Base-by-base conservation (phyloP, 2,113 vertebrate genomes). In the Ictalurus punctatus region DNA sequence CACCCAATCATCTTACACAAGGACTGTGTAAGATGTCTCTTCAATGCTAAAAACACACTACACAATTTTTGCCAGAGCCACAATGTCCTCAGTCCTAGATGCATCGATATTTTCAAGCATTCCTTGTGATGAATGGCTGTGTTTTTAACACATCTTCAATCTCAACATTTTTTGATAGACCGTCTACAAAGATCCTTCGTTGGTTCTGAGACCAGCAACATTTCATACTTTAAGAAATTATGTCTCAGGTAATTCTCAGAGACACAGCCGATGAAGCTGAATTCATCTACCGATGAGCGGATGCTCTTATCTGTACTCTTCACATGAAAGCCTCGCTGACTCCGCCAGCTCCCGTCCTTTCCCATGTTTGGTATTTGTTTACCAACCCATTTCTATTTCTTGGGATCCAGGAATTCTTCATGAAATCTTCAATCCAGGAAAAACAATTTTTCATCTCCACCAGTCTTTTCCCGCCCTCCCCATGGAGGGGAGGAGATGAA, bases 291-390 rank as follows among this genome's bases (percentile, higher is more conserved):
- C 91, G 91, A 94, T 93, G 93, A 94, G 93, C 91, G 83, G 90
- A 25, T 2, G 83, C 83, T 90, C 90, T 89, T 93, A 93, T 95
- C 21, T 90, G 89, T 91, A 91, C 90, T 92, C 93, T 90, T 74
- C 86, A 94, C 93, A 95, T 95, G 93, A 95, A 96, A 96, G 95
- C 81, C 81, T 83, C 87, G 79, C 90, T 91, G 19, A 25, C 17
- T 76, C 71, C 80, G 89, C 88, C 52, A 44, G 48, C 91, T 83
- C 91, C 90, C 81, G 87, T 78, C 91, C 91, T 90, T 90, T 92
- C 90, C 90, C 90, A 90, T 93, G 93, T 91, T 87, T 91, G 85
- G 87, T 91, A 84, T 93, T 95, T 96, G 94, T 95, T 96, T 96
- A 95, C 95, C 92, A 91, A 91, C 92, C 90, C 93, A 93, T 94